These are phyloP conservation scores for Aleiodes leptofemur DNA, from an alignment of 2,888 invertebrate genomes.

Conservation along the genomic window DNA sequence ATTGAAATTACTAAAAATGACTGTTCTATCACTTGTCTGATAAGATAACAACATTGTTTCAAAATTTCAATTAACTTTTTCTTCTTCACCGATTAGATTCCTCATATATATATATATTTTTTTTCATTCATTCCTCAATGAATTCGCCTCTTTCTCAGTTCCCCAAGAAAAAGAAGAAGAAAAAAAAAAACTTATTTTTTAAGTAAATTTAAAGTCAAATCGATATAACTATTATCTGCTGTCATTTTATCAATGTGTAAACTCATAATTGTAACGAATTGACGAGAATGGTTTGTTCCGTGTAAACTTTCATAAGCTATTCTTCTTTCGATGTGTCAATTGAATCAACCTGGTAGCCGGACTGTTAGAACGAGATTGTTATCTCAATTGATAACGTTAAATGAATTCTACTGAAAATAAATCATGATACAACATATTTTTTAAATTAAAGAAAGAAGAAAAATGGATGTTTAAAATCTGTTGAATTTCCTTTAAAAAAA, in stretches of 20 bases:
- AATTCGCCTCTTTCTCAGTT: background rate
- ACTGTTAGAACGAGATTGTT: background rate
- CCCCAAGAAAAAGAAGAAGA: background rate
- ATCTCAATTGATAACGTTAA: conserved; percentile 4
- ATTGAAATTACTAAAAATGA: too few species aligned
- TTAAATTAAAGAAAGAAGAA: background rate
- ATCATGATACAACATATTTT: background rate
- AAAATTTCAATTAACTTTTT: too few species aligned
- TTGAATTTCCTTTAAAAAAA: background rate
- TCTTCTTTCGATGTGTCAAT: conserved; percentile 10
- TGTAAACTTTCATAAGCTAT: conserved; percentile 17
- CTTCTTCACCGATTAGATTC: too few species aligned
- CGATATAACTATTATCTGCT: conserved; percentile 16
- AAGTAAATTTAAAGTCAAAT: conserved; percentile 1
- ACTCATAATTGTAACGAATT: conserved; percentile 33
- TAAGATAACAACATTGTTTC: too few species aligned
- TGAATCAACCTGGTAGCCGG: conserved; percentile 29
- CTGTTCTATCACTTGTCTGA: too few species aligned
- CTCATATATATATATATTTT: background rate
- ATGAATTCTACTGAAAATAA: background rate
- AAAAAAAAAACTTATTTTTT: background rate
- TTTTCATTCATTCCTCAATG: conserved; percentile 3
- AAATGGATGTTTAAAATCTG: background rate
- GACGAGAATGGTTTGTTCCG: conserved; percentile 30
- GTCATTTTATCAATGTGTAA: conserved; percentile 24